Conservation (phyloP, 2,113 vertebrate genomes). For the Oreotrochilus melanogaster region DNA sequence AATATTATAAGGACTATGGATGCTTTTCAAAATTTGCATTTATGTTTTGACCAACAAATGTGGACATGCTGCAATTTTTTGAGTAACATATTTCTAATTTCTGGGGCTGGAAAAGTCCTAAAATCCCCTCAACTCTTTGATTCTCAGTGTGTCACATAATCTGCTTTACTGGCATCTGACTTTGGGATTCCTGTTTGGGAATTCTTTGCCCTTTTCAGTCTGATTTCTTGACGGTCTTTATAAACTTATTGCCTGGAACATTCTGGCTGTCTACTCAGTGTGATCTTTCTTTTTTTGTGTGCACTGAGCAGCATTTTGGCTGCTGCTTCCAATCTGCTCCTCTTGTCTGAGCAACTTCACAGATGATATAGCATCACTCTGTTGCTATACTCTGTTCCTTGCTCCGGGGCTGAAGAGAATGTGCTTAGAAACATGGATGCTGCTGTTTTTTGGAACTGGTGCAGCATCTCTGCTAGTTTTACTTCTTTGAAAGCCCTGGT, state of each 20-base stretch:
- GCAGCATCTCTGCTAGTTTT: not conserved
- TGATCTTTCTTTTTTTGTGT: not conserved
- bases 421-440: constrained; percentile 28
- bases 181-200: constrained; percentile 41
- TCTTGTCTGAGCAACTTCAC: not conserved
- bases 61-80: not conserved
- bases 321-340: constrained; percentile 18
- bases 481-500: not conserved
- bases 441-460: not conserved
- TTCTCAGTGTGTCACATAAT: not conserved
- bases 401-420: not conserved
- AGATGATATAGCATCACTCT: constrained; percentile 6
- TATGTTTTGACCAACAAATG: not conserved
- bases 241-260: constrained; percentile 12
- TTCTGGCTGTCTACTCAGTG: not conserved
- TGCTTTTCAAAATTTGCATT: not conserved
- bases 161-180: not conserved
- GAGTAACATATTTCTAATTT: not conserved
- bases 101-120: not conserved
- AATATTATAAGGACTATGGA: not conserved
- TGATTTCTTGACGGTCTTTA: not conserved
- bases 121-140: not conserved
- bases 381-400: not conserved
- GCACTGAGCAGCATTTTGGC: constrained; percentile 26
- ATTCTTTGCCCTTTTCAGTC: constrained; percentile 42